These are phyloP conservation scores for Trichomycterus rosablanca DNA, from an alignment of 2,113 vertebrate genomes.

Conservation along the genomic window DNA sequence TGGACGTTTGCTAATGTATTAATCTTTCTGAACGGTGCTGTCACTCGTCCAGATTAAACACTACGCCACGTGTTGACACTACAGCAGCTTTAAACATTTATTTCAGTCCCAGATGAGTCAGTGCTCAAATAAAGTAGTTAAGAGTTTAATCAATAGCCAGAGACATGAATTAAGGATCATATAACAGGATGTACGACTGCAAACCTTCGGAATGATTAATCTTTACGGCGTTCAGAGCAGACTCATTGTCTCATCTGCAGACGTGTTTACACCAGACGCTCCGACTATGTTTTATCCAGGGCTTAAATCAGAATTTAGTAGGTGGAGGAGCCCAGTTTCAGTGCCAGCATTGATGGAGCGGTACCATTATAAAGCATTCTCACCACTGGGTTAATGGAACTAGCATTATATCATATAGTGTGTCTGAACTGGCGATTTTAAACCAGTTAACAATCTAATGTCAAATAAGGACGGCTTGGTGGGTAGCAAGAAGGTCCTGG, in stretches of 20 bases:
- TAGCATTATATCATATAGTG: too few relatives aligned
- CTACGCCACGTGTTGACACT: constrained; percentile 33
- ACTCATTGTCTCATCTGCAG: constrained; percentile 33
- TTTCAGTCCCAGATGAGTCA: constrained; percentile 42
- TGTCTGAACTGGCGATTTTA: too few relatives aligned
- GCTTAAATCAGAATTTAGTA: too few relatives aligned
- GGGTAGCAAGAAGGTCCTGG: too few relatives aligned
- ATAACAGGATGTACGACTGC: constrained; percentile 17
- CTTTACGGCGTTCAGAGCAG: constrained; percentile 29
- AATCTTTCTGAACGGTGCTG: constrained; percentile 20
- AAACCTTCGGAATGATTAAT: constrained; percentile 37
- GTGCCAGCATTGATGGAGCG: too few relatives aligned
- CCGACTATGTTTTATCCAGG: too few relatives aligned
- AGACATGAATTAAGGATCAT: constrained; percentile 22
- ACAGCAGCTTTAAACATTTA: constrained; percentile 41
- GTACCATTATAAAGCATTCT: too few relatives aligned
- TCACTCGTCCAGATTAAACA: constrained; percentile 34
- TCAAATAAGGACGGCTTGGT: too few relatives aligned
- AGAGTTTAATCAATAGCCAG: constrained; percentile 43
- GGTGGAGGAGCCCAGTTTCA: too few relatives aligned
- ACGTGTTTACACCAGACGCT: neutral
- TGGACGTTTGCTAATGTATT: constrained; percentile 17
- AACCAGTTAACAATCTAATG: too few relatives aligned
- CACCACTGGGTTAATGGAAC: too few relatives aligned
- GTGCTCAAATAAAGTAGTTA: constrained; percentile 42